Evolutionary conservation across 2,113 vertebrate genomes (phyloP).

Genomic region (Melozone crissalis): DNA sequence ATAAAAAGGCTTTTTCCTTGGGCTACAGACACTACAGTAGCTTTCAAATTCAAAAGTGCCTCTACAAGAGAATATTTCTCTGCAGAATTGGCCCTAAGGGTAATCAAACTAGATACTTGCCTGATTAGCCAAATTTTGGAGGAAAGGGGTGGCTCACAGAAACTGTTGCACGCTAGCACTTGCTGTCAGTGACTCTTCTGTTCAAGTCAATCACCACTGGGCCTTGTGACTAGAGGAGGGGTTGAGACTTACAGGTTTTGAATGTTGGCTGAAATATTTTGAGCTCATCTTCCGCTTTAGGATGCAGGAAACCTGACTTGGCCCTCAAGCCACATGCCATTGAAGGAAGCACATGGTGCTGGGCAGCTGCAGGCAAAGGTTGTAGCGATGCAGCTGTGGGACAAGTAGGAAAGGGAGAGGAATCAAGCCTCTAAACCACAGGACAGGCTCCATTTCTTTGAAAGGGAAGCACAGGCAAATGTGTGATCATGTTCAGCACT

Average conservation of each 20-base stretch:
- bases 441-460: neutral
- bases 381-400: accelerated
- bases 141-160: neutral
- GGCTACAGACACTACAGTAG: neutral
- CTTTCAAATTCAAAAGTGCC: neutral
- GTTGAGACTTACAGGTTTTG: neutral
- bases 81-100: neutral
- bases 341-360: accelerated
- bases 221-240: neutral
- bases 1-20: neutral
- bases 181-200: neutral
- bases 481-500: neutral
- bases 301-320: neutral
- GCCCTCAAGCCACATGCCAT: neutral
- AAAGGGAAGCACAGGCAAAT: neutral
- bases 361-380: neutral
- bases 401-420: neutral
- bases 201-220: neutral
- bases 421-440: neutral
- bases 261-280: neutral
- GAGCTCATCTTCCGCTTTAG: neutral
- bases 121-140: neutral
- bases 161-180: accelerated
- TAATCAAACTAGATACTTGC: neutral
- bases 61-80: neutral